A percentile compares a stretch with the other conserved stretches of the same genome.
phyloP scores from a whole-genome alignment of 2,113 vertebrate species.

The Chaetorhynchus papuensis region DNA sequence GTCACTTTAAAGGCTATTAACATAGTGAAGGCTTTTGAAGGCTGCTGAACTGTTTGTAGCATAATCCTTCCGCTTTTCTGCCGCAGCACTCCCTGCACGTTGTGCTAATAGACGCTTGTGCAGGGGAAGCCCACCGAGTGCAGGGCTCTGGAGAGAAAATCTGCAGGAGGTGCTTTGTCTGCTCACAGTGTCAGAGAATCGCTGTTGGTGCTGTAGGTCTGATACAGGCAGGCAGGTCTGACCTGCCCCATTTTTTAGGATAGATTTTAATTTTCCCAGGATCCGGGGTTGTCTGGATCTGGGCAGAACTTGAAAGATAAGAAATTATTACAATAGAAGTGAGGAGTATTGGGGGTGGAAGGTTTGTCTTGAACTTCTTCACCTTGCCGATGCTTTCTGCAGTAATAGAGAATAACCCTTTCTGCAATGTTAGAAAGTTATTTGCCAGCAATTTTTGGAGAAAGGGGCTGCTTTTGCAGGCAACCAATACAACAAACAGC shows the following conservation, averaged over 20 bases:
- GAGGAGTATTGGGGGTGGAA: background rate
- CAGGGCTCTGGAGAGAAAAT: background rate
- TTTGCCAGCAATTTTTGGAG: background rate
- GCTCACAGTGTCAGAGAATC: background rate
- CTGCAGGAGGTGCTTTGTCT: background rate
- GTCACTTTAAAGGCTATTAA: slow-evolving; percentile 31
- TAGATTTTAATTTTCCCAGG: background rate
- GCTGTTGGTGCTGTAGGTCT: background rate
- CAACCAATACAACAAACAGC: background rate
- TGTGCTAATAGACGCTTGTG: background rate
- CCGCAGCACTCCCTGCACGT: background rate
- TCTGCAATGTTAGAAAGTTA: background rate
- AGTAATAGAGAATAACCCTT: background rate
- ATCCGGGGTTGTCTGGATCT: background rate
- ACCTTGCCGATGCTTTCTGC: background rate
- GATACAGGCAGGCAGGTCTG: background rate
- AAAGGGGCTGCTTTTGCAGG: background rate
- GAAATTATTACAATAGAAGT: background rate
- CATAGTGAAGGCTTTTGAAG: slow-evolving; percentile 46
- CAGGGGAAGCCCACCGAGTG: background rate
- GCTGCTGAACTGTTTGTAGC: slow-evolving; percentile 11
- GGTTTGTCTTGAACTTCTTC: background rate
- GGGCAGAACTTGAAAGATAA: background rate
- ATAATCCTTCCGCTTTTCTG: slow-evolving; percentile 31
- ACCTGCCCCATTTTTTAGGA: background rate